These are phyloP conservation scores for Enteromius anoplus DNA, from an alignment of 2,797 vertebrate genomes.

Conservation along the genomic window DNA sequence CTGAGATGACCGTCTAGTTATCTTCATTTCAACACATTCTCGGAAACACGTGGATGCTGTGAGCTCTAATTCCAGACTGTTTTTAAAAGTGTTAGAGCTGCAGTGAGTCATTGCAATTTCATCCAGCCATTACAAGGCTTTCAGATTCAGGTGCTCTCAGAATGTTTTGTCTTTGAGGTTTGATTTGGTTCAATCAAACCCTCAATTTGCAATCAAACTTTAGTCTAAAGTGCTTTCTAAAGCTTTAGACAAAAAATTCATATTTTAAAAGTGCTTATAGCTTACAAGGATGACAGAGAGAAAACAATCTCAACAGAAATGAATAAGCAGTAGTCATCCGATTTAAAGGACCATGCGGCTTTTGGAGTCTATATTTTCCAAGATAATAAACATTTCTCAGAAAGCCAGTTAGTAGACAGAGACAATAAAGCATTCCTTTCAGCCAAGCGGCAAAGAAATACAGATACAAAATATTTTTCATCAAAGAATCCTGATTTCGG, in stretches of 20 bases:
- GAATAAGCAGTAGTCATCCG: neutral
- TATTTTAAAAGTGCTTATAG: neutral
- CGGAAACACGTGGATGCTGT: neutral
- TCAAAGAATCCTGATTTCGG: neutral
- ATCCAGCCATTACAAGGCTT: constrained; percentile 15
- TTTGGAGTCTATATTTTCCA: neutral
- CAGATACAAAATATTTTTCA: neutral
- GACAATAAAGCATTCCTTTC: neutral
- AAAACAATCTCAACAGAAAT: neutral
- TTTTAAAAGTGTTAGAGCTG: neutral
- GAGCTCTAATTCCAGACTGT: constrained; percentile 21
- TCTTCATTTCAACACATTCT: constrained; percentile 2
- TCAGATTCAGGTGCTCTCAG: neutral
- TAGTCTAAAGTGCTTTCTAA: constrained; percentile 6
- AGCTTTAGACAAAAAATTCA: neutral
- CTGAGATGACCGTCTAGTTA: neutral
- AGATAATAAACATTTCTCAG: neutral
- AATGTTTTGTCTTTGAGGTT: neutral
- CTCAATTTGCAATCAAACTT: neutral
- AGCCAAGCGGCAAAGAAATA: neutral
- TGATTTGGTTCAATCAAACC: constrained; percentile 12
- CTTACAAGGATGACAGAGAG: neutral
- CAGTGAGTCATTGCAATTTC: neutral
- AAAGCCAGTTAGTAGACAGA: neutral
- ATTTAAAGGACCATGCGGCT: neutral